Conservation (phyloP, 2,113 vertebrate genomes). For the Eublepharis macularius region DNA sequence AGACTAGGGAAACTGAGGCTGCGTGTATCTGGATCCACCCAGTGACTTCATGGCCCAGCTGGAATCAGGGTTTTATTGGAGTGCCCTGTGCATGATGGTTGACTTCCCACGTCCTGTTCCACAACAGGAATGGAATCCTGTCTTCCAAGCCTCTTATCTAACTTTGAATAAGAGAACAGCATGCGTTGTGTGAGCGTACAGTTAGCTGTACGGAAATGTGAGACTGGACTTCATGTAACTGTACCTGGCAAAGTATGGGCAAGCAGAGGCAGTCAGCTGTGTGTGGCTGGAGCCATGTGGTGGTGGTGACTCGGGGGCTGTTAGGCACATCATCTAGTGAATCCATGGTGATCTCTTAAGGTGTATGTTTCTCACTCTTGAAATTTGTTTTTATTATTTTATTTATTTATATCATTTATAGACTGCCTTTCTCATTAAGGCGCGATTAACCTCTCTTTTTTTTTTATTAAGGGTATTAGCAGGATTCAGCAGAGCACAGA, state of each 20-base stretch:
- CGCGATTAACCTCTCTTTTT: conserved; percentile 10
- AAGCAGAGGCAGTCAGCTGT: background rate
- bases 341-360: background rate
- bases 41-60: background rate
- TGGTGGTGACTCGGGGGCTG: background rate
- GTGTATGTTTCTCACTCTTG: background rate
- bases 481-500: conserved; percentile 68
- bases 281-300: background rate
- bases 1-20: conserved; percentile 47
- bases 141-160: conserved; percentile 84
- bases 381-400: conserved; percentile 28
- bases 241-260: background rate
- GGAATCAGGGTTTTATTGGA: conserved; percentile 61
- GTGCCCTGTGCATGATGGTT: conserved; percentile 32
- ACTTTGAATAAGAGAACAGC: conserved; percentile 69
- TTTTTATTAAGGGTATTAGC: conserved; percentile 57
- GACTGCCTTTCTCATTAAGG: no score
- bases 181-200: conserved; percentile 59
- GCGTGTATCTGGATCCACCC: conserved; percentile 17
- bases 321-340: background rate
- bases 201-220: background rate
- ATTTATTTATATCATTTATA: no score
- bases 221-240: background rate
- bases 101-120: conserved; percentile 81
- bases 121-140: conserved; percentile 77